Evolutionary conservation across 2,797 vertebrate species (phyloP).

Genomic region (Labroides dimidiatus): DNA sequence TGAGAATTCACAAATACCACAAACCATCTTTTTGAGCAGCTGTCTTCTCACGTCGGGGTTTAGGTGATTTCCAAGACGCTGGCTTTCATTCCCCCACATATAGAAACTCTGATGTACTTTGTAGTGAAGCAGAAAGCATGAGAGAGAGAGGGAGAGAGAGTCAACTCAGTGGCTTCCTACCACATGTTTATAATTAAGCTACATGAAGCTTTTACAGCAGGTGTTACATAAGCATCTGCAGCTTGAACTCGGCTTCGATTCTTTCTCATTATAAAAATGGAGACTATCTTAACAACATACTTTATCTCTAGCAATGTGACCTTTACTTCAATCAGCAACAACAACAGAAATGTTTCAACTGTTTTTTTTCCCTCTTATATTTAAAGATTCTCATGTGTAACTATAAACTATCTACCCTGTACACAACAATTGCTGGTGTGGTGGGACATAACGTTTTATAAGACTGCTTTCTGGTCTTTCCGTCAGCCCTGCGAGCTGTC

Average conservation of each 20-base stretch:
- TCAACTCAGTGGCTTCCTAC: constrained; percentile 57
- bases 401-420: not conserved
- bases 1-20: constrained; percentile 2
- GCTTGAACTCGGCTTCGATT: not conserved
- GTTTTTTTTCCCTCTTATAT: not conserved
- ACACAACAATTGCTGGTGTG: not conserved
- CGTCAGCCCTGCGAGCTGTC: constrained; percentile 92
- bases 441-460: not conserved
- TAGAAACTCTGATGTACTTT: constrained; percentile 8
- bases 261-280: not conserved
- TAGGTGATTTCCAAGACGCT: constrained; percentile 45
- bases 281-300: not conserved
- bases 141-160: not conserved
- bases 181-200: constrained; percentile 39
- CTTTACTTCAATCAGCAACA: not conserved
- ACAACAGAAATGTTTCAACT: not conserved
- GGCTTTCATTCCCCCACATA: not conserved
- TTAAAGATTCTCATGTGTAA: not conserved
- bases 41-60: constrained; percentile 1
- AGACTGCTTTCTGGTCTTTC: not conserved
- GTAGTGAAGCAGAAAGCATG: not conserved
- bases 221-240: constrained; percentile 1
- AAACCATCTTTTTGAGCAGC: constrained; percentile 7
- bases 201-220: constrained; percentile 16
- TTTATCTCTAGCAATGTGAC: not conserved